phyloP scores from a whole-genome alignment of 2,888 invertebrate species.

The Conomelus anceps region DNA sequence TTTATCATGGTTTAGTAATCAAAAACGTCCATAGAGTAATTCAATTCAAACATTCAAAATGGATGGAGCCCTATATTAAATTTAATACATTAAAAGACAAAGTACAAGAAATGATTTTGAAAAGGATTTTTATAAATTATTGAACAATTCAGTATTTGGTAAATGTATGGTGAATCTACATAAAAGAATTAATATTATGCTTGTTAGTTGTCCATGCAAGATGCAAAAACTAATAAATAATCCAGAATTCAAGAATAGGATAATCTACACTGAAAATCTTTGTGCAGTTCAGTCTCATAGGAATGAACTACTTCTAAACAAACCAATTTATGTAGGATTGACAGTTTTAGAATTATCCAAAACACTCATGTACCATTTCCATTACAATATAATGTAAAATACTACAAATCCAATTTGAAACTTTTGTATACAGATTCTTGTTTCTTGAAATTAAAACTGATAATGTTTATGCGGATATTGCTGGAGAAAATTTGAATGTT shows the following conservation, averaged over 20 bases:
- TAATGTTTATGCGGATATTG: constrained; percentile 39
- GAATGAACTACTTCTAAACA: constrained; percentile 33
- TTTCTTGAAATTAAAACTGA: constrained; percentile 36
- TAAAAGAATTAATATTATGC: constrained; percentile 10
- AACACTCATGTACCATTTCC: constrained; percentile 37
- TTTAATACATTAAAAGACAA: constrained; percentile 27
- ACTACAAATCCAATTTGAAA: constrained; percentile 29
- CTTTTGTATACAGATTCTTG: constrained; percentile 38
- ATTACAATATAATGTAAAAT: neutral
- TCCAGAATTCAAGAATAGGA: constrained; percentile 1
- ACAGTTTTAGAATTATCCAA: constrained; percentile 37
- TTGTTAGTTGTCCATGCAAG: neutral
- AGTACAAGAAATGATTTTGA: constrained; percentile 39
- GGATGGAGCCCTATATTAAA: constrained; percentile 36
- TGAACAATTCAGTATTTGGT: constrained; percentile 15
- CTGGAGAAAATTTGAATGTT: neutral
- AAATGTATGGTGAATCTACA: constrained; percentile 14
- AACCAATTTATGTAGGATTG: constrained; percentile 37
- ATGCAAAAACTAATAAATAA: constrained; percentile 3
- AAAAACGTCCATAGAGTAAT: constrained; percentile 36
- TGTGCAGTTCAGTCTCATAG: constrained; percentile 2
- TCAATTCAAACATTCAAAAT: constrained; percentile 36
- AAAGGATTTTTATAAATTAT: constrained; percentile 32
- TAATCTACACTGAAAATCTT: constrained; percentile 8
- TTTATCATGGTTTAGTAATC: constrained; percentile 34